phyloP scores from a whole-genome alignment of 1,140 invertebrate species.

The Sitobion miscanthi region DNA sequence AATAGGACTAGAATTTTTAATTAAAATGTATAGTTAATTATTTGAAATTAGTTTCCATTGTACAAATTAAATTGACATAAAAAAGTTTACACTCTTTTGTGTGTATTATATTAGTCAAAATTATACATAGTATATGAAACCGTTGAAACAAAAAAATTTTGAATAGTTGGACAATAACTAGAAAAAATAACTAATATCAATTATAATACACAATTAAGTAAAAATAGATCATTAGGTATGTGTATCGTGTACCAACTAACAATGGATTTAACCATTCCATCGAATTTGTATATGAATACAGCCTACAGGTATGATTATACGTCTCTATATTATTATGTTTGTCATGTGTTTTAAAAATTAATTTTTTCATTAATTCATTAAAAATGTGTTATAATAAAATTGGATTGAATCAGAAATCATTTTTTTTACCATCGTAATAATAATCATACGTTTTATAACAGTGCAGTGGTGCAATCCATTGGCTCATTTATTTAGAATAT shows the following conservation, averaged over 20 bases:
- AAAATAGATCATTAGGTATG: background rate
- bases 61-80: too few species aligned
- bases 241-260: background rate
- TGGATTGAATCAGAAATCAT: background rate
- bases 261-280: background rate
- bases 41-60: too few species aligned
- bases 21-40: background rate
- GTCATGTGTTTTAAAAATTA: background rate
- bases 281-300: background rate
- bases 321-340: background rate
- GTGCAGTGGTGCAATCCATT: too few species aligned
- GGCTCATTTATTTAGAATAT: too few species aligned
- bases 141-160: background rate
- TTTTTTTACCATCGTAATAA: background rate
- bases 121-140: background rate
- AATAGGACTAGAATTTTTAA: background rate
- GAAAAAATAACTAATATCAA: background rate
- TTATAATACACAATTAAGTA: background rate
- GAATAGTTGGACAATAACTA: background rate
- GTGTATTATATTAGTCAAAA: background rate
- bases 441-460: background rate
- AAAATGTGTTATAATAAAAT: background rate
- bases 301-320: background rate
- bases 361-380: background rate
- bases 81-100: background rate